Evolutionary conservation across 2,113 vertebrate species (phyloP).

Genomic region (Bos indicus): DNA sequence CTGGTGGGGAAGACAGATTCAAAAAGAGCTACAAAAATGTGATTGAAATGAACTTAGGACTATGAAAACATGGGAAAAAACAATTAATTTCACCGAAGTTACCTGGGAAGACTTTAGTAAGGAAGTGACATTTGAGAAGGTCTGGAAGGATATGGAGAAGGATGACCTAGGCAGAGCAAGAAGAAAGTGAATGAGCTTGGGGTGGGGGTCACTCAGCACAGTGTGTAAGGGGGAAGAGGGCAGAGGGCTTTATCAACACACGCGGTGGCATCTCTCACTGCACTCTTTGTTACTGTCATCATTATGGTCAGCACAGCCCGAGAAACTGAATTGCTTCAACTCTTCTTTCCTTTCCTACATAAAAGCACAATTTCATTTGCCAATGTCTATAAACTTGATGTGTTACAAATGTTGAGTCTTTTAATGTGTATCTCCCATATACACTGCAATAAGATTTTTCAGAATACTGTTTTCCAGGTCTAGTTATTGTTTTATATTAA

Average conservation of each 20-base stretch:
- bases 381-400: slow-evolving; percentile 16
- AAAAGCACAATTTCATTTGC: slow-evolving; percentile 36
- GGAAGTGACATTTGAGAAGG: not conserved
- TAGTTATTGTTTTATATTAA: not conserved
- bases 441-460: not conserved
- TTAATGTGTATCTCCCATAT: not conserved
- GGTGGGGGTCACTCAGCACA: not conserved
- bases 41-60: not conserved
- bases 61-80: not conserved
- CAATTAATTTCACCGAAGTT: not conserved
- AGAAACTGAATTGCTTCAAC: not conserved
- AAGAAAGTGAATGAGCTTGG: not conserved
- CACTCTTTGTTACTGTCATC: not conserved
- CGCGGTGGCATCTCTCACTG: not conserved
- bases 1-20: not conserved
- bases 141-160: not conserved
- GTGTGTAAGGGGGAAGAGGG: not conserved
- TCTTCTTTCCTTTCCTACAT: slow-evolving; percentile 65
- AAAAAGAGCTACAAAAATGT: not conserved
- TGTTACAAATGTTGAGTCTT: not conserved
- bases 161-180: not conserved
- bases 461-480: not conserved
- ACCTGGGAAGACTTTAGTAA: not conserved
- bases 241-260: not conserved
- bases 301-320: not conserved